These are phyloP conservation scores for Trachops cirrhosus DNA, from an alignment of 2,797 vertebrate genomes.

Conservation along the genomic window DNA sequence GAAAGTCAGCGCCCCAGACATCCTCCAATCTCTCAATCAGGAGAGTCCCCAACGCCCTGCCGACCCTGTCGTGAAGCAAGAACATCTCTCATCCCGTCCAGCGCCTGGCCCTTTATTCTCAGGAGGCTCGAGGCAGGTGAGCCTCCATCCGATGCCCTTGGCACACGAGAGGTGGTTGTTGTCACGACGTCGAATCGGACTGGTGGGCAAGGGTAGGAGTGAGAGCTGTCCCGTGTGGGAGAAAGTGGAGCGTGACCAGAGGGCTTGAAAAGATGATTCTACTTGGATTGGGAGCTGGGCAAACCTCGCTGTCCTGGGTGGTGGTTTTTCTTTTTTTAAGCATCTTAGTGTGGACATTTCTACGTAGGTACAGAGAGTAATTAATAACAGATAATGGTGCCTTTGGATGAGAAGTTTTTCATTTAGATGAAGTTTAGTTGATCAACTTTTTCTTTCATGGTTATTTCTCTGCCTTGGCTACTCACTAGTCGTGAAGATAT, in stretches of 20 bases:
- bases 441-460: not conserved
- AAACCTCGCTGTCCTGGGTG: not conserved
- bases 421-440: not conserved
- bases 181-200: rapidly evolving
- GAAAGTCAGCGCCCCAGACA: constrained; percentile 84
- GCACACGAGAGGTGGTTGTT: not conserved
- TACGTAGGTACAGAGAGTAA: not conserved
- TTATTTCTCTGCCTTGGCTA: not conserved
- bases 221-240: not conserved
- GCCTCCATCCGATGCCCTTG: constrained; percentile 6
- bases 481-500: not conserved
- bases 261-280: not conserved
- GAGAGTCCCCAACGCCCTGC: constrained; percentile 47
- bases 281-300: not conserved
- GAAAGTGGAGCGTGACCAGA: rapidly evolving
- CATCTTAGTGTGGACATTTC: not conserved
- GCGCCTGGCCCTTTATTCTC: constrained; percentile 66
- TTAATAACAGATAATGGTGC: not conserved
- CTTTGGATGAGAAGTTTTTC: not conserved
- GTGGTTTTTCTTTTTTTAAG: not conserved
- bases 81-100: constrained; percentile 23
- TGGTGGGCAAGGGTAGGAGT: rapidly evolving
- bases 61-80: constrained; percentile 54
- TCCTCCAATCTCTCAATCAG: constrained; percentile 83
- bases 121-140: constrained; percentile 80